Percentiles rank a stretch among this genome's conserved stretches.
Conservation (phyloP, 2,888 invertebrate genomes). For the Stratiomys singularior region DNA sequence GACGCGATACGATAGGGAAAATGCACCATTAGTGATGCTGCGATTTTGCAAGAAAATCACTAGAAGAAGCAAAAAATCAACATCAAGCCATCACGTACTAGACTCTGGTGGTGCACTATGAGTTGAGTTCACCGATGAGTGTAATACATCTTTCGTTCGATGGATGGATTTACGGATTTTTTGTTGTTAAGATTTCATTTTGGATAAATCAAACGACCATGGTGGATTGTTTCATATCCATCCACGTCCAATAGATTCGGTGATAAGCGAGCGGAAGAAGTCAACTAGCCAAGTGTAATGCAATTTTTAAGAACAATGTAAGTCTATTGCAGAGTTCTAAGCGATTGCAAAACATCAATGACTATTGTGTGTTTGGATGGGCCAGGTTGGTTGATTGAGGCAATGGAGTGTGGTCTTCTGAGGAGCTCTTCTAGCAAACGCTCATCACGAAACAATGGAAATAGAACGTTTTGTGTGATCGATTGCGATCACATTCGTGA, state of each 20-base stretch:
- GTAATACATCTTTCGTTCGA: no score
- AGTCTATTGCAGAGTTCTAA: neutral
- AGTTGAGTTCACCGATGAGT: no score
- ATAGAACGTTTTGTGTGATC: constrained; percentile 26
- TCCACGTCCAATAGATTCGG: constrained; percentile 29
- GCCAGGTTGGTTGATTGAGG: neutral
- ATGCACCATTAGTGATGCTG: constrained; percentile 36
- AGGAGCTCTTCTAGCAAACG: no score
- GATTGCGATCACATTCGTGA: constrained; percentile 41
- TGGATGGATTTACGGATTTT: neutral
- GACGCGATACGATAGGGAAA: neutral
- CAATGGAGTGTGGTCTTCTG: no score
- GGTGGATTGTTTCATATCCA: constrained; percentile 19
- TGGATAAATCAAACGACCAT: constrained; percentile 25
- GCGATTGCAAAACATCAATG: neutral
- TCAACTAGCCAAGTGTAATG: neutral
- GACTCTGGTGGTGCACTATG: neutral
- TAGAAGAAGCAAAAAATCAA: neutral
- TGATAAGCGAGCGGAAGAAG: constrained; percentile 18
- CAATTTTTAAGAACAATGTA: neutral
- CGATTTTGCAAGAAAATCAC: neutral
- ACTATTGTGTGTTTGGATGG: neutral
- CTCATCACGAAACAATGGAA: constrained; percentile 3
- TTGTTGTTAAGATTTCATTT: constrained; percentile 17
- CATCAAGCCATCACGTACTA: constrained; percentile 14